Conservation (phyloP, 2,113 vertebrate genomes). For the Datnioides undecimradiatus region DNA sequence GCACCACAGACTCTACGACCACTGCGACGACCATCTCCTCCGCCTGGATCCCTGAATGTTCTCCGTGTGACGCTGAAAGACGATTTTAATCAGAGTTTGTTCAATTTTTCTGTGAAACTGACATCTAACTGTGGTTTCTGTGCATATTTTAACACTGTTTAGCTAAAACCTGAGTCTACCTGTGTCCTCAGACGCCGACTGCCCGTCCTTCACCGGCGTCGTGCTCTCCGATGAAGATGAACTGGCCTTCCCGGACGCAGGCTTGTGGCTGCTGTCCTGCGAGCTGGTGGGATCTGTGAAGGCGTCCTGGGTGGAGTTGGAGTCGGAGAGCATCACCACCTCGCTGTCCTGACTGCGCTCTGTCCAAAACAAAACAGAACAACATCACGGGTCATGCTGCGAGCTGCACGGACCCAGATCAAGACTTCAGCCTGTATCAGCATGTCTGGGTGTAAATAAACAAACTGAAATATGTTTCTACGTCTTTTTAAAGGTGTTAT, state of each 20-base stretch:
- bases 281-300: conserved; percentile 92
- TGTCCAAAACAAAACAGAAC: conserved; percentile 76
- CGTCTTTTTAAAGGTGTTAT: neutral
- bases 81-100: neutral
- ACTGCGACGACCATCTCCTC: conserved; percentile 79
- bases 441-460: too few species aligned
- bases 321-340: conserved; percentile 93
- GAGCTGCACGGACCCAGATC: conserved; percentile 9
- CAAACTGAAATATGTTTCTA: too few species aligned
- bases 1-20: conserved; percentile 81
- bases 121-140: neutral
- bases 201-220: conserved; percentile 86
- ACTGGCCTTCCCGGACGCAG: conserved; percentile 85
- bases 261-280: conserved; percentile 91
- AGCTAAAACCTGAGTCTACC: conserved; percentile 72
- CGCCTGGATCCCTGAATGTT: conserved; percentile 56
- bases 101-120: neutral
- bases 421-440: conserved; percentile 12
- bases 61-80: conserved; percentile 55
- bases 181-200: conserved; percentile 84
- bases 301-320: conserved; percentile 95
- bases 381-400: conserved; percentile 57
- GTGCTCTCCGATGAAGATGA: conserved; percentile 81
- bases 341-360: conserved; percentile 98
- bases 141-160: neutral